Base-by-base conservation (phyloP, 2,888 invertebrate species). In the Iselma pallidipennis region DNA sequence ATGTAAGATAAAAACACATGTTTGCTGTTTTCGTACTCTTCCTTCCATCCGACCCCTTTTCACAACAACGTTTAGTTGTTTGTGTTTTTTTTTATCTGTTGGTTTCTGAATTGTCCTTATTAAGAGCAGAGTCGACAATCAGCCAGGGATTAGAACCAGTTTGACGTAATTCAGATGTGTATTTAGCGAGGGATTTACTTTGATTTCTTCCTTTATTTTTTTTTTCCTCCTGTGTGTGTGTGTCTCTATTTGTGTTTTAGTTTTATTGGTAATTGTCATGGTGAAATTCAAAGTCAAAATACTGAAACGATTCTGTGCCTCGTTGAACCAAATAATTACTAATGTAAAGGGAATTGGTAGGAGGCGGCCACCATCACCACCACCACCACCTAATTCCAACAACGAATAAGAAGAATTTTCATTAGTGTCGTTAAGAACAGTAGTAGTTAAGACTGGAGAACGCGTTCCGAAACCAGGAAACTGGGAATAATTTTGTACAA, bases 1-100 rank as follows among this genome's bases (percentile, higher is more conserved):
- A 57, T 61, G 48, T 42, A 57, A 48, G 61, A 61, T 61, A 57
- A 61, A 42, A 52, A 52, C 55, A 53, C 55, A 21, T n/a, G 31
- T 49, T 59, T 37, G 52, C 55, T 55, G 51, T n/a, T n/a, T 16
- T 37, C 6, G 14, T 16, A 2, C 16, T 16, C 16, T 37, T 2
- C 2, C 6, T 37, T 37, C 7, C 16, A 37, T 37, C 7, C 16
- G 16, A 37, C 37, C 2, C 37, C 6, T 7, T 7, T 4, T 16
- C 7, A 37, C 16, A 16, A 3, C 37, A 37, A 37, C n/a, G n/a
- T n/a, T n/a, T n/a, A n/a, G n/a, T n/a, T n/a, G n/a, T 37, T 37
- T 16, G 2, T 12, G 1, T 1, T 10, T 1, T 29, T 29, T 29
- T 12, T 12, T 12, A 29, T 29, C 10, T 6, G 2, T 10, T 16